Conservation (phyloP, 2,888 invertebrate genomes). For the Nyleta sp. region DNA sequence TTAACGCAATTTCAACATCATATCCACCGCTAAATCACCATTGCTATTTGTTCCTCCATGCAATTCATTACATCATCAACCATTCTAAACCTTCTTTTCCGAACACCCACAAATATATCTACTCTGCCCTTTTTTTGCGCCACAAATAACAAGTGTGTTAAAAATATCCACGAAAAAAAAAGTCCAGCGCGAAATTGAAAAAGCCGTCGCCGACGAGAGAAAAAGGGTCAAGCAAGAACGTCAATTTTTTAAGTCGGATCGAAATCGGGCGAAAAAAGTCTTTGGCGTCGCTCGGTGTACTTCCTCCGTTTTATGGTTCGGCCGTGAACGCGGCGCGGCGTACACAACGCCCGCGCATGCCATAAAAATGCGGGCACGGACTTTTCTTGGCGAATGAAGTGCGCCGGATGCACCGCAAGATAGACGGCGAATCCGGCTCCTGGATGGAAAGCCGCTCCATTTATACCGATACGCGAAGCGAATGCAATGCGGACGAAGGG, state of each 20-base stretch:
- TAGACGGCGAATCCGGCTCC: slow-evolving; percentile 29
- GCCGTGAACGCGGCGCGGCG: slow-evolving; percentile 4
- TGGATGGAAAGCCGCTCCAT: slow-evolving; percentile 31
- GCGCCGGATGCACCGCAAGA: slow-evolving; percentile 34
- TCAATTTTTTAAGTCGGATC: neutral
- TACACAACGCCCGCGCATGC: slow-evolving; percentile 1
- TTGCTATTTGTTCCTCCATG: no score
- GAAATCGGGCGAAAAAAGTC: slow-evolving; percentile 19
- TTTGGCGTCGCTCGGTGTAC: slow-evolving; percentile 10
- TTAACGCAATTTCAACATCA: no score
- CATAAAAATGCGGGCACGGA: slow-evolving; percentile 35
- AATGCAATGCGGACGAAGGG: slow-evolving; percentile 25
- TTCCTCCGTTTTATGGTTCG: slow-evolving; percentile 40
- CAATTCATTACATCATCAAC: no score
- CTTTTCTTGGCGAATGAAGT: slow-evolving; percentile 50
- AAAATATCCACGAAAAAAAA: no score
- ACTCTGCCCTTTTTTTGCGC: no score
- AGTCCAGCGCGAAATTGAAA: no score
- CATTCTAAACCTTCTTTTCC: no score
- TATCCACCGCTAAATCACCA: no score
- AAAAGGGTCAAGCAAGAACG: no score
- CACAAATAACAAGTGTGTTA: no score
- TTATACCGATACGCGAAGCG: slow-evolving; percentile 22
- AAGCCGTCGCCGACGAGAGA: no score
- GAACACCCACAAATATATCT: no score